A percentile compares a stretch with the other conserved stretches of the same genome.
phyloP scores from a whole-genome alignment of 2,797 vertebrate species.

The Anabacerthia variegaticeps region DNA sequence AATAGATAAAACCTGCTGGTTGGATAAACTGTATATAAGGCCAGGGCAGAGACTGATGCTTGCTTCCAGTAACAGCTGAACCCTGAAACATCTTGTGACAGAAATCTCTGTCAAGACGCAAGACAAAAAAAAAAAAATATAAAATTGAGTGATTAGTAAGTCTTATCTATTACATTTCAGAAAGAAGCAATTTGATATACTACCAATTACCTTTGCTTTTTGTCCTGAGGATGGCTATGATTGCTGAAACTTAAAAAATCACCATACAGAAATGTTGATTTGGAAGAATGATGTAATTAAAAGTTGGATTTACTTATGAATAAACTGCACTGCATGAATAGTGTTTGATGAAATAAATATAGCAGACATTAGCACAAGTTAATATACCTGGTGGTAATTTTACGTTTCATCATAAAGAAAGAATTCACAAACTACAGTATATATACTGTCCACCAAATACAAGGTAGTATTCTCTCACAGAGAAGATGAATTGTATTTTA shows the following conservation, averaged over 20 bases:
- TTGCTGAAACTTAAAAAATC: not conserved
- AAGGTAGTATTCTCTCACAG: not conserved
- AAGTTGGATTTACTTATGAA: not conserved
- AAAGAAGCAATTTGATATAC: not conserved
- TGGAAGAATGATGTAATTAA: not conserved
- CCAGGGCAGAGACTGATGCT: not conserved
- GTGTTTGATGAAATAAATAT: not conserved
- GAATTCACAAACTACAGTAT: not conserved
- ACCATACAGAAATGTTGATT: not conserved
- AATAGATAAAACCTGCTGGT: not conserved
- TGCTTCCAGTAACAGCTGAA: not conserved
- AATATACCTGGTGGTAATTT: not conserved
- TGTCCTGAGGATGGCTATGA: not conserved
- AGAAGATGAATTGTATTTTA: not conserved
- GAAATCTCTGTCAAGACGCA: not conserved
- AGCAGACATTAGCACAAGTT: not conserved
- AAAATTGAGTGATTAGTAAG: not conserved
- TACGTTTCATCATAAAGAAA: not conserved
- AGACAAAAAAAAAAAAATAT: not conserved
- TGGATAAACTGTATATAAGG: not conserved
- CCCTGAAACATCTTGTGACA: not conserved
- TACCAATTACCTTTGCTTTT: not conserved
- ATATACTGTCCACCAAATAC: not conserved
- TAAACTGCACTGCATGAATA: not conserved
- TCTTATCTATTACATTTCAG: not conserved